Evolutionary conservation across 2,888 invertebrate species (phyloP), one percentile per base, ranked within the genome.

Genomic region (Drosophila atripex): DNA sequence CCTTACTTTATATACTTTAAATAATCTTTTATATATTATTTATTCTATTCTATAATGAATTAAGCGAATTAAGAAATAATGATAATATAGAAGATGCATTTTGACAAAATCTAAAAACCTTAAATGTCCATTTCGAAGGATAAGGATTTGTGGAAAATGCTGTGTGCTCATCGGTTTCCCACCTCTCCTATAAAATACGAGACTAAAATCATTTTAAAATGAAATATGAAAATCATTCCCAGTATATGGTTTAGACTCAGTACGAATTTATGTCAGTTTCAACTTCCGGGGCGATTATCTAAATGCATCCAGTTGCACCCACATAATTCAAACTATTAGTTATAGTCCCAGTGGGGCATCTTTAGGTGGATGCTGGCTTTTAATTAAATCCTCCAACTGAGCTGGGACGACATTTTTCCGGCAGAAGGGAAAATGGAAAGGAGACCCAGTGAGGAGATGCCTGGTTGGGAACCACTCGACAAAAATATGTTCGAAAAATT

Each of bases 401-500:
- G 55, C 63, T 64, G 35, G 54, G 23, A 8, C 43, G 68, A 64
- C 54, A 64, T 38, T 38, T 52, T 32, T 39, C 35, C 66, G 21
- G 21, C 21, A 18, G 43, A 12, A 43, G 21, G 21, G 43, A 12
- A 18, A 18, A 18, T 11, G 43, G 12, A 11, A 49, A 21, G 46
- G 38, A 21, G 32, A 43, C 9, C 11, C 28, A 28, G 28, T 43
- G 21, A 41, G 60, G 61, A 60, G 39, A 46, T 60, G 45, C 63
- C 38, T 52, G 66, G 77, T 47, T 35, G 21, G 51, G 59, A 41
- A 53, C 65, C 63, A 54, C 71, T 78, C 79, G 71, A 86, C 77
- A 85, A 86, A 82, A 82, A 82, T 82, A 86, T 87, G 82, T 84
- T 82, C 87, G 56, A 74, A 71, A 86, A 82, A 82, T 85, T 87